phyloP scores from a whole-genome alignment of 2,888 invertebrate species.

The Luffia ferchaultella region DNA sequence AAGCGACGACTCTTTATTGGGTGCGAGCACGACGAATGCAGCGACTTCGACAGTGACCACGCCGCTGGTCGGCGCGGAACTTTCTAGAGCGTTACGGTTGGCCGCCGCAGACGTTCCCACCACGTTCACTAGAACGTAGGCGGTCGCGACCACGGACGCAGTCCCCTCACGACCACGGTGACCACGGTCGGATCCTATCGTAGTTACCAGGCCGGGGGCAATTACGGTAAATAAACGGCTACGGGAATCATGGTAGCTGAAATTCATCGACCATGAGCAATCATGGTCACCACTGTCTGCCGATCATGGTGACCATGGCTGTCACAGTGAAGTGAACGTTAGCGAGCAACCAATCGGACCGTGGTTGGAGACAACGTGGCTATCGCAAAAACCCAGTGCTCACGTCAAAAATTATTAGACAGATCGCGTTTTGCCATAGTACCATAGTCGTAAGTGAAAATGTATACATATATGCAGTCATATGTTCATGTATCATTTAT shows the following conservation, averaged over 20 bases:
- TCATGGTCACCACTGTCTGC: no score
- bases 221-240: no score
- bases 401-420: background rate
- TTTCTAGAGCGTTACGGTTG: slow-evolving; percentile 31
- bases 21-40: slow-evolving; percentile 4
- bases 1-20: background rate
- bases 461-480: background rate
- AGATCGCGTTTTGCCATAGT: background rate
- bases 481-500: background rate
- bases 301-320: no score
- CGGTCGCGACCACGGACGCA: background rate
- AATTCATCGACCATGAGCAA: no score
- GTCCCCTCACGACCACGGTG: no score
- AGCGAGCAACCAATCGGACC: no score
- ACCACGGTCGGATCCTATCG: no score
- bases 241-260: no score
- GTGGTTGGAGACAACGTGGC: no score
- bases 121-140: slow-evolving; percentile 19
- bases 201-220: no score
- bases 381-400: background rate
- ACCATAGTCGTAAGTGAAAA: background rate
- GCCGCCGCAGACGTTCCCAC: slow-evolving; percentile 32
- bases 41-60: slow-evolving; percentile 14
- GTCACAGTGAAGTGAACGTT: no score
- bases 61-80: slow-evolving; percentile 30